Conservation (phyloP, 2,888 invertebrate species). For the Lasius platythorax region DNA sequence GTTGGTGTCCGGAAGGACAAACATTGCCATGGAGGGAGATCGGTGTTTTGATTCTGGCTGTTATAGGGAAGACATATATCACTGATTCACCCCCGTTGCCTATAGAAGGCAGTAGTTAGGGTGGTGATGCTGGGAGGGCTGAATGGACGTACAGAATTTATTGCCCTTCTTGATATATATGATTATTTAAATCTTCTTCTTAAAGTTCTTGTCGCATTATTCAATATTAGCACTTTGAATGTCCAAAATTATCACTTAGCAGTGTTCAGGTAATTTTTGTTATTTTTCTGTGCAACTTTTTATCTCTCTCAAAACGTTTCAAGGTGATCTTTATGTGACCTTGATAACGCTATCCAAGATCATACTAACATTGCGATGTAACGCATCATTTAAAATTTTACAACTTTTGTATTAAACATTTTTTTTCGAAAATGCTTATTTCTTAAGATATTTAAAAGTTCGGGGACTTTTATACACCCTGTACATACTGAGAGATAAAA, state of each 20-base stretch:
- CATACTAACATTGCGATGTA: too few species aligned
- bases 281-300: background rate
- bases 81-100: constrained; percentile 78
- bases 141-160: constrained; percentile 81
- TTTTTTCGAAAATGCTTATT: too few species aligned
- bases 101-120: constrained; percentile 81
- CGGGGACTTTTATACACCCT: too few species aligned
- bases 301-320: too few species aligned
- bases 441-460: too few species aligned
- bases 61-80: constrained; percentile 85
- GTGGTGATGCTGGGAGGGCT: constrained; percentile 73
- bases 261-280: background rate
- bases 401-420: too few species aligned
- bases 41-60: constrained; percentile 84
- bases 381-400: too few species aligned
- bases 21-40: constrained; percentile 74
- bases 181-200: constrained; percentile 81
- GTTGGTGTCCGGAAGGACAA: constrained; percentile 72
- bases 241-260: constrained; percentile 20
- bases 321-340: too few species aligned
- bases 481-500: too few species aligned
- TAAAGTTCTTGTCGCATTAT: constrained; percentile 46
- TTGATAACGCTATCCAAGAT: too few species aligned
- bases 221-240: constrained; percentile 35
- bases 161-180: constrained; percentile 78